Base-by-base conservation (phyloP, 2,888 invertebrate species). In the Eupelmus urozonus region DNA sequence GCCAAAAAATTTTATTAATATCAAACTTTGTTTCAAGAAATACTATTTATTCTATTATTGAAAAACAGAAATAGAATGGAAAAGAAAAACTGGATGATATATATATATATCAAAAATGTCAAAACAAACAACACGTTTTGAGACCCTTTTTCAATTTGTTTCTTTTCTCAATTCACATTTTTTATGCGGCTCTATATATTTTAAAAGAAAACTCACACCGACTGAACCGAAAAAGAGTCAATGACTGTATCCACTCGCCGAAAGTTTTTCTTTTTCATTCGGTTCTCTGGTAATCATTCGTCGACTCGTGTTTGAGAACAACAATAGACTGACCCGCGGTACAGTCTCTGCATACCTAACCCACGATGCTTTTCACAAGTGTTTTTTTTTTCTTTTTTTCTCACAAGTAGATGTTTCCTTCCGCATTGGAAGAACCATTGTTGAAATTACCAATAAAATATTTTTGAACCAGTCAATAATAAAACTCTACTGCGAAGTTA, bases 191-290 rank as follows among this genome's bases (percentile, higher is more conserved):
- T 65, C 29, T n/a, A n/a, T 65, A 18, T 65, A 62, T 65, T 63
- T 29, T 9, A 27, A 42, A 59, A 42, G 49, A 59, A 71, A 74
- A 66, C 51, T 60, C 34, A 27, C 11, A 34, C 25, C 34, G 18
- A 29, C 4, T 25, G 51, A 60, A 55, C 51, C 40, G 60, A 42
- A 67, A 60, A 75, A 49, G 57, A 75, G 51, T 69, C 60, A 62
- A 49, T 59, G 51, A 74, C 66, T n/a, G 65, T 57, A 29, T 66
- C 57, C 29, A 55, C 63, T 55, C 29, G 63, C 16, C 5, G 16
- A 34, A 2, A 20, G 25, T 57, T 49, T 60, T 45, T 74, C 20
- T 23, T 45, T 59, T 66, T 29, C 59, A 13, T 45, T 70, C 25
- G 3, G n/a, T 11, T 49, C 49, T 49, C 23, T 16, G 29, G 71